phyloP scores from a whole-genome alignment of 2,113 vertebrate genomes.

The Apteryx owenii region DNA sequence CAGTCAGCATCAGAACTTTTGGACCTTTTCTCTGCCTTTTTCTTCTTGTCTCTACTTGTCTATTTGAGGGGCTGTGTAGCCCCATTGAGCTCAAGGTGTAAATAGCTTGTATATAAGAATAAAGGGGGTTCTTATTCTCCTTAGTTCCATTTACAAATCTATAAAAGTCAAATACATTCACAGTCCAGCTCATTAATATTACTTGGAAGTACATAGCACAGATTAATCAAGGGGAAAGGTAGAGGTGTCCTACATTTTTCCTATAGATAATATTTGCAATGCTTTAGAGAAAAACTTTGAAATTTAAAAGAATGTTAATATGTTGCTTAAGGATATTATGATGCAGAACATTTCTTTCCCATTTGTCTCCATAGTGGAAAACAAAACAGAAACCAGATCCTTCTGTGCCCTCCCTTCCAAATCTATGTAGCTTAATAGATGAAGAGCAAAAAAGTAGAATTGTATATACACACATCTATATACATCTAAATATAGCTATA shows the following conservation, averaged over 20 bases:
- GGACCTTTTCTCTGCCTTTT: background rate
- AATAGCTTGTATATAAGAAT: background rate
- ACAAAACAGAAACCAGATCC: background rate
- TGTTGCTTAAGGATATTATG: background rate
- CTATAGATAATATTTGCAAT: background rate
- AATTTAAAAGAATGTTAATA: background rate
- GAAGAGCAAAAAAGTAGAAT: background rate
- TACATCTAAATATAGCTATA: background rate
- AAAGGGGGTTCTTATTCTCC: background rate
- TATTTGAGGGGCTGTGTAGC: background rate
- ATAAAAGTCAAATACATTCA: background rate
- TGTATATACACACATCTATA: background rate
- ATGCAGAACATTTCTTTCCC: background rate
- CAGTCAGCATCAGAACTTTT: background rate
- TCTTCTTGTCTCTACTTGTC: background rate
- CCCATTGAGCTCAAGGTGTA: background rate
- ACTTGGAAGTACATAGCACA: background rate
- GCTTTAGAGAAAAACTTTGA: background rate
- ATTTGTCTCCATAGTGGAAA: background rate
- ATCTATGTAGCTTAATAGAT: background rate
- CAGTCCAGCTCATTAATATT: background rate
- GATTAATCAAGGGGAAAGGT: background rate
- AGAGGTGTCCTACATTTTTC: background rate
- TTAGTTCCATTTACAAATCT: background rate
- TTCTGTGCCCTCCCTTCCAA: background rate